Conservation (phyloP, 2,888 invertebrate genomes). For the Dolichomitus sp. region DNA sequence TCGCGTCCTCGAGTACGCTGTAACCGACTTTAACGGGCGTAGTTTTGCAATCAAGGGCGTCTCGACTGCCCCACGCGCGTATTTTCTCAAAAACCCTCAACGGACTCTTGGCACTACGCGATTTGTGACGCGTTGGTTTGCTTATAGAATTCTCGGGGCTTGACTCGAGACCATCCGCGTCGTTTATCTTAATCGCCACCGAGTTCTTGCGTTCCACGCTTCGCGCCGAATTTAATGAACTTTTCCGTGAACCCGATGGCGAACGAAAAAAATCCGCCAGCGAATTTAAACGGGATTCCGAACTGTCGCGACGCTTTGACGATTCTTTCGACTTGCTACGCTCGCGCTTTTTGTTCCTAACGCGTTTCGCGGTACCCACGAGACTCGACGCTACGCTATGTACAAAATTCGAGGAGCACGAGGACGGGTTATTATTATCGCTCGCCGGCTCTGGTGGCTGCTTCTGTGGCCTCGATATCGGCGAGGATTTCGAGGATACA, state of each 20-base stretch:
- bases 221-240: conserved; percentile 80
- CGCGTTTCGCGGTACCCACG: conserved; percentile 81
- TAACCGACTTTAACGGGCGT: conserved; percentile 78
- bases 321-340: conserved; percentile 84
- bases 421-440: conserved; percentile 54
- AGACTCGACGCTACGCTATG: conserved; percentile 79
- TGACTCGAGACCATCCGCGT: conserved; percentile 80
- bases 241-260: conserved; percentile 83
- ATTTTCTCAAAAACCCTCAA: conserved; percentile 82
- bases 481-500: conserved; percentile 23
- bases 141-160: conserved; percentile 82
- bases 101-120: conserved; percentile 83
- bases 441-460: conserved; percentile 13
- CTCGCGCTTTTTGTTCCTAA: conserved; percentile 82
- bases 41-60: conserved; percentile 77
- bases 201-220: conserved; percentile 80
- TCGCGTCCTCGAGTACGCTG: conserved; percentile 77
- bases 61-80: conserved; percentile 83
- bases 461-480: conserved; percentile 14
- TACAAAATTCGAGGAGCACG: conserved; percentile 75
- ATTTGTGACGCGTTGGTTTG: conserved; percentile 78
- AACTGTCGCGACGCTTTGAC: conserved; percentile 82
- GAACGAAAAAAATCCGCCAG: conserved; percentile 84
- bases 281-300: conserved; percentile 82
- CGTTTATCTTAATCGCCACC: conserved; percentile 78